Evolutionary conservation across 2,113 vertebrate genomes (phyloP).

Genomic region (Corythornis cristatus): DNA sequence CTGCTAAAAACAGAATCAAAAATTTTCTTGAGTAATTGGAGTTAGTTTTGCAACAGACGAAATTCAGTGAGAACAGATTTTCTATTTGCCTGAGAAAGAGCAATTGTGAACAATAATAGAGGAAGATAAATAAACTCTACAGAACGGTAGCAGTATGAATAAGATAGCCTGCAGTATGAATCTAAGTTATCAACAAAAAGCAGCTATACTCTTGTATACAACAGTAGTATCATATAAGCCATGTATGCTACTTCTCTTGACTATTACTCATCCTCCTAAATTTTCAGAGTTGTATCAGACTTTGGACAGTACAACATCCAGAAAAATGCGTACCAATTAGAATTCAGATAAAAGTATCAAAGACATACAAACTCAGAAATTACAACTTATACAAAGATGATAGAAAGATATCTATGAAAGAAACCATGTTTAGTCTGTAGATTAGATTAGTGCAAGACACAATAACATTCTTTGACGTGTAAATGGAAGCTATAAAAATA

Average conservation of each 20-base stretch:
- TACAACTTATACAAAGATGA: background rate
- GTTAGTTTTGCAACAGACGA: background rate
- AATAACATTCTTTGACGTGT: background rate
- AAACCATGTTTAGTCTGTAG: background rate
- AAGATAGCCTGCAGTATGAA: background rate
- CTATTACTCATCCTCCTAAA: background rate
- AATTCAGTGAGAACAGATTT: background rate
- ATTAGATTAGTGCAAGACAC: background rate
- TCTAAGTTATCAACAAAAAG: background rate
- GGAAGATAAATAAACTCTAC: background rate
- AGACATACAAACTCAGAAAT: background rate
- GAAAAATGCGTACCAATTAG: background rate
- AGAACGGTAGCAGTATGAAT: background rate
- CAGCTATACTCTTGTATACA: background rate
- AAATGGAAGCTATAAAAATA: background rate
- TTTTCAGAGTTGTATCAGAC: background rate
- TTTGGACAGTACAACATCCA: background rate
- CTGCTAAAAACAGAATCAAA: background rate
- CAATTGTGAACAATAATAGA: background rate
- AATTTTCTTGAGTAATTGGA: background rate
- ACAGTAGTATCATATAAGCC: background rate
- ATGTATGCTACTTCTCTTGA: background rate
- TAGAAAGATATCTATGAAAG: background rate
- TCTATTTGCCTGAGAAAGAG: background rate
- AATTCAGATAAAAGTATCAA: background rate